Conservation (phyloP, 2,888 invertebrate genomes). For the Cylindroiulus punctatus region DNA sequence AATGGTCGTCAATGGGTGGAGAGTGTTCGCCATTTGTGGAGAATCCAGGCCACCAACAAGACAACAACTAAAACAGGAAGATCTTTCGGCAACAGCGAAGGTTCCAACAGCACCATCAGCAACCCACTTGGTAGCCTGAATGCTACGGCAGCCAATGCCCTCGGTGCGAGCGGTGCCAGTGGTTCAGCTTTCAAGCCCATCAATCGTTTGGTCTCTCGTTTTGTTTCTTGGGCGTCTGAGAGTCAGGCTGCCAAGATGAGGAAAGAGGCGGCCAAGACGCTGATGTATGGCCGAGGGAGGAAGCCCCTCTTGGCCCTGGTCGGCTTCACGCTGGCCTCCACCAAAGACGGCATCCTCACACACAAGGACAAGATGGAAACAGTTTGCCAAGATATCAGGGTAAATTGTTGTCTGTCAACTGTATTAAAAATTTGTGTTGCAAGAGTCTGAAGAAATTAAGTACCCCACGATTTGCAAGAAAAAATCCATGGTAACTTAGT, state of each 20-base stretch:
- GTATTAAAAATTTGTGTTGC: no score
- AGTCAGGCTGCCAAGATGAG: constrained; percentile 73
- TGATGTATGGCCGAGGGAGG: constrained; percentile 73
- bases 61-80: constrained; percentile 7
- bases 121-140: background rate
- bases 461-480: no score
- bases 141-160: background rate
- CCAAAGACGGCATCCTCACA: constrained; percentile 75
- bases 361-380: constrained; percentile 82
- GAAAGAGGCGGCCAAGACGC: constrained; percentile 72
- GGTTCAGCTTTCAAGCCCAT: constrained; percentile 27
- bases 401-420: constrained; percentile 66
- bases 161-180: background rate
- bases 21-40: constrained; percentile 45
- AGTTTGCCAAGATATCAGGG: constrained; percentile 79
- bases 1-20: constrained; percentile 55
- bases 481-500: no score
- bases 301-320: constrained; percentile 79
- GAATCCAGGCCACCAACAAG: background rate
- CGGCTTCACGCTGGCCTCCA: constrained; percentile 78
- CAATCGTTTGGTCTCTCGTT: constrained; percentile 29
- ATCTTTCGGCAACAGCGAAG: constrained; percentile 36
- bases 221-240: constrained; percentile 48
- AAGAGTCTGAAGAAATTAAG: no score
- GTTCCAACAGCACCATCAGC: background rate